Base-by-base conservation (phyloP, 2,888 invertebrate genomes). In the Stratiomys singularior region DNA sequence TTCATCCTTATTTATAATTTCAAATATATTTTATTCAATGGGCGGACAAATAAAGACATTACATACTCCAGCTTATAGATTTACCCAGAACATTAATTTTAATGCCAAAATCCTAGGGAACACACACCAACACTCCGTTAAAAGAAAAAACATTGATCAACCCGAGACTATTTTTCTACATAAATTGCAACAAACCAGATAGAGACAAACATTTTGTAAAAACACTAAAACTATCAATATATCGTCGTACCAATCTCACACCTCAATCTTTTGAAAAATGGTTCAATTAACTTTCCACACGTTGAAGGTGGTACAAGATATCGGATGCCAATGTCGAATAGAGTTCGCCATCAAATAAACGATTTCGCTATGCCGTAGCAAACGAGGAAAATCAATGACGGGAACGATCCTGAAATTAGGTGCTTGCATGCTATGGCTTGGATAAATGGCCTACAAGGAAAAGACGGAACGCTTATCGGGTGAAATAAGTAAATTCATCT, bases 211-310 rank as follows among this genome's bases (percentile, higher is more conserved):
- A 3, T 37, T 37, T 9, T 9, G 9, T 3, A 37, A 5, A 37
- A 37, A 37, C n/a, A 37, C 9, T 37, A 3, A 9, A 37, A 9
- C 37, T 15, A 52, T 13, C 52, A 52, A 13, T 52, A 52, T 13
- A n/a, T 52, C 52, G 2, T n/a, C 3, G 15, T 13, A 13, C n/a
- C 52, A 52, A 13, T 52, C 52, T 52, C 52, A 52, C 52, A 52
- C 52, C 52, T 52, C 37, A 13, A n/a, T 52, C 52, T 18, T 64
- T 64, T 64, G 64, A 64, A 64, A 64, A 64, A 64, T 64, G 23
- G 64, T 30, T 64, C 64, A 64, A 64, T 64, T 64, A 64, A 27
- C 64, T 64, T 64, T 64, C 15, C 27, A 64, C 64, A 64, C 64
- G 30, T 28, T 27, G 28, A 64, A 64, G n/a, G 27, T 11, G 30